A percentile compares a stretch with the other conserved stretches of the same genome.
phyloP scores from a whole-genome alignment of 2,113 vertebrate species.

The Nerophis lumbriciformis region DNA sequence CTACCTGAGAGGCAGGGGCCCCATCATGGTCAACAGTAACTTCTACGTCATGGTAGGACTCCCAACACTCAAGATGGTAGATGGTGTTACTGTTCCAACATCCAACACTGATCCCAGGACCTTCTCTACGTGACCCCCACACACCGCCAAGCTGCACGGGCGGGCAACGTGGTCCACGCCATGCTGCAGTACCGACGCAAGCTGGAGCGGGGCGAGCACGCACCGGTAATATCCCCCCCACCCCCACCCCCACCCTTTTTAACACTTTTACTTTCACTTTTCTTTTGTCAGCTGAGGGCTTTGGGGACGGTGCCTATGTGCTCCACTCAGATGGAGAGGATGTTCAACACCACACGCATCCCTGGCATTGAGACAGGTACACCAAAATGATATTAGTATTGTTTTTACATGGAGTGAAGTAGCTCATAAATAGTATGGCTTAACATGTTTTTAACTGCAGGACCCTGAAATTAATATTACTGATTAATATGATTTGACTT shows the following conservation, averaged over 20 bases:
- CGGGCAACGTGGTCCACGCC: constrained; percentile 81
- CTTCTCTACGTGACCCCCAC: constrained; percentile 76
- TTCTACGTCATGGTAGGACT: constrained; percentile 87
- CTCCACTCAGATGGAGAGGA: constrained; percentile 88
- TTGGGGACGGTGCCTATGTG: constrained; percentile 90
- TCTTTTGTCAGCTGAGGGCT: constrained; percentile 75
- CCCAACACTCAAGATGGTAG: too few species aligned
- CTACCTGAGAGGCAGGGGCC: constrained; percentile 82
- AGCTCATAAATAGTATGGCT: too few species aligned
- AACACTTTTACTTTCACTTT: not conserved
- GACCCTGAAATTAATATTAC: too few species aligned
- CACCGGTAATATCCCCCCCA: constrained; percentile 73
- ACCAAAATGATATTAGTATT: not conserved
- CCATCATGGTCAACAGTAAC: constrained; percentile 97
- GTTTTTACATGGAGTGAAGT: not conserved
- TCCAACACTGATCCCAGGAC: constrained; percentile 66
- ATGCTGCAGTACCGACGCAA: constrained; percentile 87
- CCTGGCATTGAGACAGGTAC: constrained; percentile 85
- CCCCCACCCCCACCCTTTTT: too few species aligned
- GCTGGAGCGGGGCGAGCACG: constrained; percentile 85
- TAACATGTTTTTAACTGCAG: too few species aligned
- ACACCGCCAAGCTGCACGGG: constrained; percentile 78
- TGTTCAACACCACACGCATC: constrained; percentile 92
- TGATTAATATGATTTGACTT: too few species aligned
- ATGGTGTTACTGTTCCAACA: too few species aligned